phyloP scores from a whole-genome alignment of 2,797 vertebrate species.

The Uromys caudimaculatus region DNA sequence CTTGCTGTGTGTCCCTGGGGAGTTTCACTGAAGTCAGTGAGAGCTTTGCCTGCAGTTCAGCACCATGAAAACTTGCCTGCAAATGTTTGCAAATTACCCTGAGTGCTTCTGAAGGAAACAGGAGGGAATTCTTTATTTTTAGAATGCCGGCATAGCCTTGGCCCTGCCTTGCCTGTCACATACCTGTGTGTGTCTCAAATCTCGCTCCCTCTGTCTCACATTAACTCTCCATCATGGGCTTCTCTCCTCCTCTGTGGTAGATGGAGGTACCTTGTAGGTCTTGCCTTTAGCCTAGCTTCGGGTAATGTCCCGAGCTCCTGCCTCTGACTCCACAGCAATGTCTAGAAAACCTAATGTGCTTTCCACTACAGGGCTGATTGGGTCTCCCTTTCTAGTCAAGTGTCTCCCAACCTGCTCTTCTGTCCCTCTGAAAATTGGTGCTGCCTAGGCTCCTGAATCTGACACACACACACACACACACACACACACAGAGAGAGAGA shows the following conservation, averaged over 20 bases:
- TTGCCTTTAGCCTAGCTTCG: not conserved
- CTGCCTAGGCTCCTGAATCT: not conserved
- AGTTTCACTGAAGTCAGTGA: conserved; percentile 64
- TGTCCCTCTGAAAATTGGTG: not conserved
- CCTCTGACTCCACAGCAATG: not conserved
- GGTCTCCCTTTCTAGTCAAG: not conserved
- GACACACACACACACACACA: not conserved
- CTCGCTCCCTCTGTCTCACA: conserved; percentile 41
- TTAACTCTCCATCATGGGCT: conserved; percentile 49
- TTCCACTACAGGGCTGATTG: conserved; percentile 64
- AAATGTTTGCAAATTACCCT: conserved; percentile 79
- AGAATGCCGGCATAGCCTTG: not conserved
- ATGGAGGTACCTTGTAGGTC: not conserved
- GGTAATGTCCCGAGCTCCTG: conserved; percentile 18
- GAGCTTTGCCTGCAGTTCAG: conserved; percentile 64
- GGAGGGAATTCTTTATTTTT: conserved; percentile 76
- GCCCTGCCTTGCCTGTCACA: conserved; percentile 30
- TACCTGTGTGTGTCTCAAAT: conserved; percentile 6
- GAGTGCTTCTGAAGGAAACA: conserved; percentile 60
- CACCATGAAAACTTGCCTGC: conserved; percentile 53
- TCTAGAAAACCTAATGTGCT: conserved; percentile 62
- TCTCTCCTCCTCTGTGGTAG: not conserved
- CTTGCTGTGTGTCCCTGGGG: not conserved
- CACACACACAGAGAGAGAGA: not conserved
- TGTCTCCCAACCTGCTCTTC: not conserved